Evolutionary conservation across 2,888 invertebrate genomes (phyloP).

Genomic region (Platycheirus albimanus): DNA sequence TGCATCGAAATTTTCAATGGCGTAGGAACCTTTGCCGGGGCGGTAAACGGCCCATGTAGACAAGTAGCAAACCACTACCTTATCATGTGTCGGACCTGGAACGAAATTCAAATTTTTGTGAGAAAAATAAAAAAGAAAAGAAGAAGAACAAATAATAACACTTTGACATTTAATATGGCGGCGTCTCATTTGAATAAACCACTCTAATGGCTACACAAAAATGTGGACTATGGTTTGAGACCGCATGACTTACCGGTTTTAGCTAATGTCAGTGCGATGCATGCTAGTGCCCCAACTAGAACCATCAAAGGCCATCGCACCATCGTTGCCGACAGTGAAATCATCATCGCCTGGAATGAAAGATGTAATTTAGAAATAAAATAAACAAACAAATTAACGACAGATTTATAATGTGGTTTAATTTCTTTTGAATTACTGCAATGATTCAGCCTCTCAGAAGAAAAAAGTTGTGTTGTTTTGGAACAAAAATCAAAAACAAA

Average conservation of each 20-base stretch:
- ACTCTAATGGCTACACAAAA: not conserved
- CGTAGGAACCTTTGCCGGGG: constrained; percentile 86
- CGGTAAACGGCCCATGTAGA: constrained; percentile 92
- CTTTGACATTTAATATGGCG: constrained; percentile 35
- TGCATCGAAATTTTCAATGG: constrained; percentile 88
- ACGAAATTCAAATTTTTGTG: not conserved
- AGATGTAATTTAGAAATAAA: not conserved
- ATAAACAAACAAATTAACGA: not conserved
- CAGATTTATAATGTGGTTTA: constrained; percentile 2
- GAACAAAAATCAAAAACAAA: no score
- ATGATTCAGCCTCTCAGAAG: not conserved
- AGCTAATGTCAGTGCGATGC: constrained; percentile 61
- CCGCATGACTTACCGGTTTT: constrained; percentile 72
- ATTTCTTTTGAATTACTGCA: constrained; percentile 18
- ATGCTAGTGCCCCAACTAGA: constrained; percentile 59
- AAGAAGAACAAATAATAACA: not conserved
- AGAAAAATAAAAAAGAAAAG: not conserved
- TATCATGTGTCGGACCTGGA: constrained; percentile 87
- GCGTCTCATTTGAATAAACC: constrained; percentile 29
- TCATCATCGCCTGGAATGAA: constrained; percentile 42
- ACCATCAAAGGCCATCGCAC: constrained; percentile 64
- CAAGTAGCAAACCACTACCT: constrained; percentile 91
- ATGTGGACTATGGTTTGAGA: no score
- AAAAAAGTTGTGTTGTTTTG: no score
- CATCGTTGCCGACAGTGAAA: constrained; percentile 59